phyloP scores from a whole-genome alignment of 2,113 vertebrate genomes.

The Macquaria ambigua region DNA sequence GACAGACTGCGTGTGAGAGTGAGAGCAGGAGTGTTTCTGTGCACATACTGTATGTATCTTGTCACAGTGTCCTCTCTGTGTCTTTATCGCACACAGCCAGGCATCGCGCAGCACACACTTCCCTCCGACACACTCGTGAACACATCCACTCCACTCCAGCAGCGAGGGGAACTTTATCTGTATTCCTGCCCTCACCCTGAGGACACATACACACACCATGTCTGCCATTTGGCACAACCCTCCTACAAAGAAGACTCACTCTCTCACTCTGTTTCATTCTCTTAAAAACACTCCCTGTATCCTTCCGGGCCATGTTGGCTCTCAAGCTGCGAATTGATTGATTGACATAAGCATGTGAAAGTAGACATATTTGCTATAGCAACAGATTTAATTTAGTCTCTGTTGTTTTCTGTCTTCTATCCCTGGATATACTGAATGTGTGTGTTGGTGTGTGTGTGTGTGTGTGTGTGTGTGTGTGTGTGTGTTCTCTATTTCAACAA shows the following conservation, averaged over 20 bases:
- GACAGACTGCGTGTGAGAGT: conserved; percentile 4
- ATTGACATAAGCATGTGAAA: conserved; percentile 32
- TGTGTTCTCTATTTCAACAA: conserved; percentile 37
- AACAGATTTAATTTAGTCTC: conserved; percentile 28
- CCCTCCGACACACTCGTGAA: conserved; percentile 44
- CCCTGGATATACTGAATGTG: not conserved
- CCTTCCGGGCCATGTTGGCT: conserved; percentile 15
- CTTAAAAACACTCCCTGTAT: conserved; percentile 43
- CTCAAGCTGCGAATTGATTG: conserved; percentile 20
- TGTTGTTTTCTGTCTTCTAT: not conserved
- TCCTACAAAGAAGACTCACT: conserved; percentile 33
- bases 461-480: conserved; percentile 13
- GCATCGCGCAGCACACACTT: conserved; percentile 25
- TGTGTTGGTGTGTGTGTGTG: conserved; percentile 12
- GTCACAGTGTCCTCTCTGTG: conserved; percentile 30
- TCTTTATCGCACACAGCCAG: conserved; percentile 70
- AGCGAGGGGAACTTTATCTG: conserved; percentile 64
- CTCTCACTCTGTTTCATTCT: conserved; percentile 35
- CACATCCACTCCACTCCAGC: conserved; percentile 54
- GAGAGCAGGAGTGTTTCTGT: conserved; percentile 25
- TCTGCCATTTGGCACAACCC: conserved; percentile 56
- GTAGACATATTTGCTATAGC: conserved; percentile 18
- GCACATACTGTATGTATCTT: conserved; percentile 23
- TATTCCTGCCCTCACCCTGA: conserved; percentile 47
- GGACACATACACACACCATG: conserved; percentile 49